Base-by-base conservation (phyloP, 1,140 invertebrate species). In the Polypedilum vanderplanki region DNA sequence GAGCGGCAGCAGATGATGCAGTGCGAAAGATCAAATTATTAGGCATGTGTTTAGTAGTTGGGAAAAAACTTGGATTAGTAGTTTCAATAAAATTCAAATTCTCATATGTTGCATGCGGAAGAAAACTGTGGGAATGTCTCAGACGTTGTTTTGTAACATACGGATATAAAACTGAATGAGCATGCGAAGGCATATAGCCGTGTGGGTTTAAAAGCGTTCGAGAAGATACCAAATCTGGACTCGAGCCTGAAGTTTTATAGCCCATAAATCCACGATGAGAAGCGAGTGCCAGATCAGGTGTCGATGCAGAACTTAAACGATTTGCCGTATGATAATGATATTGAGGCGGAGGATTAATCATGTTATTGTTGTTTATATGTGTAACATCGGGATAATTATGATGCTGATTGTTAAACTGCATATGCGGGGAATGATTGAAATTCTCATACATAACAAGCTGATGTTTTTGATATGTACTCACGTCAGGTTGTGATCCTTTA, bases 201-300 rank as follows among this genome's bases (percentile, higher is more conserved):
- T 86, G 85, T 75, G 84, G 80, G 75, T 86, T 87, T 41, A 87
- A 78, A 18, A 88, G 85, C 20, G 85, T 86, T 74, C 88, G 84
- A 24, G 88, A 87, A 3, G 91, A 91, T 0, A 92, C 89, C 76
- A 93, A 81, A 84, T 93, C 91, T 0, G 91, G 91, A 81, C 90
- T 92, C 7, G 89, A 90, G 0, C 90, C 90, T 7, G 89, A 89
- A 75, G 82, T 83, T 24, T 86, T 86, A 76, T 86, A 87, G 0
- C 85, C 85, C 24, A 81, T 77, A 40, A 82, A 10, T 1, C 80
- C 77, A 33, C 85, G 80, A 73, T 86, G 86, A 40, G 87, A 87
- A 3, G 88, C 88, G 12, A 88, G 86, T 0, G 92, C 92, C 74
- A 94, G 82, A 83, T 94, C 92, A 0, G 93, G 93, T 0, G 91